A percentile compares a stretch with the other conserved stretches of the same genome.
Evolutionary conservation across 2,888 invertebrate genomes (phyloP).

Genomic region (Epiblema foenella): DNA sequence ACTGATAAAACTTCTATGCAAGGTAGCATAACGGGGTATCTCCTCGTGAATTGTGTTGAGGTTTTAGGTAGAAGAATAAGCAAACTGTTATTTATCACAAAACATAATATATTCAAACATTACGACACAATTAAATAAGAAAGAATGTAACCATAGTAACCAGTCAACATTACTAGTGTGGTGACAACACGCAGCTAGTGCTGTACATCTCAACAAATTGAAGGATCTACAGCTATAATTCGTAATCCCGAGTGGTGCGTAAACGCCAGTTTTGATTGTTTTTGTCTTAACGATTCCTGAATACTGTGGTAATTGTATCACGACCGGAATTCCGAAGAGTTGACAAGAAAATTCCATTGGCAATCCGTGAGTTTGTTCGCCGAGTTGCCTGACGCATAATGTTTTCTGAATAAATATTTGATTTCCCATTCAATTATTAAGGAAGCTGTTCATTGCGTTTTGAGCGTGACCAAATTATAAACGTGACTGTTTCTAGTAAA

Average conservation of each 20-base stretch:
- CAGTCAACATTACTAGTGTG: no score
- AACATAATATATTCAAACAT: no score
- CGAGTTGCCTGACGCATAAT: slow-evolving; percentile 50
- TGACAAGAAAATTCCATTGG: slow-evolving; percentile 48
- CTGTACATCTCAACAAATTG: no score
- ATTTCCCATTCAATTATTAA: slow-evolving; percentile 56
- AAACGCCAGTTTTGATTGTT: slow-evolving; percentile 16
- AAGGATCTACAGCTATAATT: no score
- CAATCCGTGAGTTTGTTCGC: slow-evolving; percentile 50
- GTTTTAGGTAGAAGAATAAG: no score
- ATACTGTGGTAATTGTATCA: slow-evolving; percentile 45
- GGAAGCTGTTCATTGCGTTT: slow-evolving; percentile 39
- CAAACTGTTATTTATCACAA: no score
- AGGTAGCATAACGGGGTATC: no score
- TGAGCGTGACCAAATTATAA: slow-evolving; percentile 40
- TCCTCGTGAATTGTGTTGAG: no score
- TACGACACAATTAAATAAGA: no score
- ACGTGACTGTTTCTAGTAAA: slow-evolving; percentile 14
- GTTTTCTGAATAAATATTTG: slow-evolving; percentile 59
- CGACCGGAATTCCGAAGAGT: slow-evolving; percentile 49
- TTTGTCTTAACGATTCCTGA: slow-evolving; percentile 30
- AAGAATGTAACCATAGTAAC: no score
- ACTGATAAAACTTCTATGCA: no score
- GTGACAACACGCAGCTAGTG: no score
- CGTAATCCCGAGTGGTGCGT: neutral